These are phyloP conservation scores for Polyergus mexicanus DNA, from an alignment of 1,140 invertebrate species.

Conservation along the genomic window DNA sequence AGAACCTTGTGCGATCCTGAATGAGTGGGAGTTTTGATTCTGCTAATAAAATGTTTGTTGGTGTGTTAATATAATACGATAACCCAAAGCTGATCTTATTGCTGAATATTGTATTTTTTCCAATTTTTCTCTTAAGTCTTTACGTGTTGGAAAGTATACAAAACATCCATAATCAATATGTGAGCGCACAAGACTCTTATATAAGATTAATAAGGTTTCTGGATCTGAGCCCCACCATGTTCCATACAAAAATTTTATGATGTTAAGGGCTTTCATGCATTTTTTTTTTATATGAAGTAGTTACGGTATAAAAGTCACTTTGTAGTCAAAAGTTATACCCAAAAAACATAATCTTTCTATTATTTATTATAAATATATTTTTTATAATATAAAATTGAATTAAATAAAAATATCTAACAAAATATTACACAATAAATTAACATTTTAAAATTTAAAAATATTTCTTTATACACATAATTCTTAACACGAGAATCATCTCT, in stretches of 20 bases:
- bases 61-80: background rate
- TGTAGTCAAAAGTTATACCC: background rate
- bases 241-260: background rate
- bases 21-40: background rate
- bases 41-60: background rate
- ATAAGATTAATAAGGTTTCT: background rate
- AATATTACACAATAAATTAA: too few species aligned
- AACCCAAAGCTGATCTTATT: background rate
- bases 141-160: background rate
- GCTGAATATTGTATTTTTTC: conserved; percentile 24
- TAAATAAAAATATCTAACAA: too few species aligned
- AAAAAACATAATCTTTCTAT: too few species aligned
- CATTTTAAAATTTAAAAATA: too few species aligned
- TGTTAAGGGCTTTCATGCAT: background rate
- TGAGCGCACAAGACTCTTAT: conserved; percentile 9
- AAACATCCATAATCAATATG: conserved; percentile 17
- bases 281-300: background rate
- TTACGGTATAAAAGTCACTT: background rate
- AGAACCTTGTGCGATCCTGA: too few species aligned
- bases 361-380: too few species aligned
- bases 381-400: too few species aligned
- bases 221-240: background rate
- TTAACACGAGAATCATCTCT: too few species aligned
- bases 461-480: too few species aligned
- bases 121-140: background rate